Evolutionary conservation across 2,797 vertebrate species (phyloP).

Genomic region (Aeoliscus strigatus): DNA sequence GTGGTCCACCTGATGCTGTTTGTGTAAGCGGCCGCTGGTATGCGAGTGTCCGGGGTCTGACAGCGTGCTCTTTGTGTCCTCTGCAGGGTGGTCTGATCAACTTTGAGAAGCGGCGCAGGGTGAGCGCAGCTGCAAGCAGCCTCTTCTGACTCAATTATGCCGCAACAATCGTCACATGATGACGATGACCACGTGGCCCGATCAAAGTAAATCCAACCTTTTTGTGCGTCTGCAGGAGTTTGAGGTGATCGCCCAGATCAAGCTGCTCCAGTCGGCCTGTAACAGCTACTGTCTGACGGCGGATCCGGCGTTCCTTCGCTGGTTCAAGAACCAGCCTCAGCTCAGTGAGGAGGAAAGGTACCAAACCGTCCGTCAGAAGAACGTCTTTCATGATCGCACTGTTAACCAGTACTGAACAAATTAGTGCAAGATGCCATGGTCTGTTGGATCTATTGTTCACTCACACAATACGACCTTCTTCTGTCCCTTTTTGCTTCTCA

Average conservation of each 20-base stretch:
- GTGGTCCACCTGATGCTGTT: constrained; percentile 43
- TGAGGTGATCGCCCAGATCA: constrained; percentile 93
- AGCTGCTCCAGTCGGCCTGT: constrained; percentile 91
- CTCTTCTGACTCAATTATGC: background rate
- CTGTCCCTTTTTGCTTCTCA: constrained; percentile 13
- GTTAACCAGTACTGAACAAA: constrained; percentile 32
- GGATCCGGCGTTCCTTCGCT: constrained; percentile 82
- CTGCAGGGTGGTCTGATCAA: constrained; percentile 89
- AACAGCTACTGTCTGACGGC: constrained; percentile 89
- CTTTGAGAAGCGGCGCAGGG: constrained; percentile 93
- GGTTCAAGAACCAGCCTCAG: constrained; percentile 83
- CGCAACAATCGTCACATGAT: background rate
- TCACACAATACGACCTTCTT: constrained; percentile 29
- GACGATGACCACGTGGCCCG: background rate
- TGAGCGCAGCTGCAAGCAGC: constrained; percentile 59
- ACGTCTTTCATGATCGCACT: constrained; percentile 7
- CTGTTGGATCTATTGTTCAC: constrained; percentile 49
- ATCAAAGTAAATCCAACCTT: constrained; percentile 1
- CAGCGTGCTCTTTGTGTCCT: constrained; percentile 56
- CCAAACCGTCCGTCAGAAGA: background rate
- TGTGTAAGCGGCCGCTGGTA: constrained; percentile 39
- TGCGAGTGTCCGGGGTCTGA: constrained; percentile 52
- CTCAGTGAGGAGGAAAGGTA: constrained; percentile 90
- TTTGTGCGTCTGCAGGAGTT: constrained; percentile 80
- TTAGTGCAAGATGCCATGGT: constrained; percentile 37